Percentiles rank a stretch among this genome's conserved stretches.
Conservation (phyloP, 2,797 vertebrate genomes). For the Phoebastria nigripes region DNA sequence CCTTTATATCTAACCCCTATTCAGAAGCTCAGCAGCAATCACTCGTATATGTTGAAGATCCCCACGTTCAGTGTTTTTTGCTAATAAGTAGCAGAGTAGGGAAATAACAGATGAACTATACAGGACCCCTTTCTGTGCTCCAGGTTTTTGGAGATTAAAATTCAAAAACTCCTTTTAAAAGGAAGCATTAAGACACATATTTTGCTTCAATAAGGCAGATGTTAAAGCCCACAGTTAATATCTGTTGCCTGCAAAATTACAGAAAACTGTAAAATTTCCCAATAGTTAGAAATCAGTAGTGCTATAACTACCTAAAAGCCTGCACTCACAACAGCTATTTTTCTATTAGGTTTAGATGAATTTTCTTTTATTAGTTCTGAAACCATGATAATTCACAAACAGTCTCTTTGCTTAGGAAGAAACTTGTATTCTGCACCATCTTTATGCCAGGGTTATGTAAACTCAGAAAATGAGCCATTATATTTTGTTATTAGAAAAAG, state of each 20-base stretch:
- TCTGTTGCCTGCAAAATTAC: neutral
- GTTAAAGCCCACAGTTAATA: neutral
- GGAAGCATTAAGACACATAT: neutral
- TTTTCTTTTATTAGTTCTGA: neutral
- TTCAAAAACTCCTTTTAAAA: neutral
- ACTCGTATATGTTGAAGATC: neutral
- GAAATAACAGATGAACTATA: neutral
- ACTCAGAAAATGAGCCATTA: neutral
- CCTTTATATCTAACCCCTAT: neutral
- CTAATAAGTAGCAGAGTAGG: neutral
- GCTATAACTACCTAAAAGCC: neutral
- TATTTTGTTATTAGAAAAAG: neutral
- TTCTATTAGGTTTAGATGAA: neutral
- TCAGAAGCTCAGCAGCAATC: neutral
- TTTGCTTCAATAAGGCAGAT: neutral
- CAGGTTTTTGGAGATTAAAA: neutral
- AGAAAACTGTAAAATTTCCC: neutral
- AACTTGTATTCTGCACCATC: neutral
- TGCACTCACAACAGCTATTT: neutral
- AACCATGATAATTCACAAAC: neutral
- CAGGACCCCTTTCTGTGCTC: neutral
- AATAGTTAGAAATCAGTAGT: neutral
- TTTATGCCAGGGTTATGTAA: neutral
- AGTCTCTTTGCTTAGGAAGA: neutral
- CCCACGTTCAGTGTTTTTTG: neutral